Conservation (phyloP, 1,140 invertebrate genomes). For the Acromyrmex heyeri region DNA sequence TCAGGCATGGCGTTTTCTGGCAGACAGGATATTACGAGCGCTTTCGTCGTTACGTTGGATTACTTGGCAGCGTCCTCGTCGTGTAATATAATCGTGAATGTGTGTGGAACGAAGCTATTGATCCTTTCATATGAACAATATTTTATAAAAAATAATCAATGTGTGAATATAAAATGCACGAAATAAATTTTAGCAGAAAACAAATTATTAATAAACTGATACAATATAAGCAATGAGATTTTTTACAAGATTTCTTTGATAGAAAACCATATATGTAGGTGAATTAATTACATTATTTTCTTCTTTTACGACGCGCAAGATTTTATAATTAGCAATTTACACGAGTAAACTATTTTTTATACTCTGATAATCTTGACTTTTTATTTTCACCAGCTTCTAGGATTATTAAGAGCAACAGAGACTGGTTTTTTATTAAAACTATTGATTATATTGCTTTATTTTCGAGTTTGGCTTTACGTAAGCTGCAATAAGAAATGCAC, state of each 20-base stretch:
- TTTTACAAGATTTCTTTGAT: background rate
- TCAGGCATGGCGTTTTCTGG: slow-evolving; percentile 20
- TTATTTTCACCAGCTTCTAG: slow-evolving; percentile 22
- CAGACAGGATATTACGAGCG: slow-evolving; percentile 31
- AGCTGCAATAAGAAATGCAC: background rate
- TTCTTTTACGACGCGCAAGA: background rate
- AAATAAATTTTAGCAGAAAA: background rate
- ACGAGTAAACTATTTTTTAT: background rate
- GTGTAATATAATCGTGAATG: slow-evolving; percentile 35
- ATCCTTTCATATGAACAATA: slow-evolving; percentile 23
- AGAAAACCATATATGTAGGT: background rate
- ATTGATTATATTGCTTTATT: slow-evolving; percentile 4
- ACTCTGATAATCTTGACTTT: background rate
- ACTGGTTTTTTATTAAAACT: background rate
- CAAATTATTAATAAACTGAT: slow-evolving; percentile 2
- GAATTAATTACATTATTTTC: slow-evolving; percentile 5
- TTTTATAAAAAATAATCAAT: background rate
- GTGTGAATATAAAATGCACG: background rate
- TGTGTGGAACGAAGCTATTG: slow-evolving; percentile 16
- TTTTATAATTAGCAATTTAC: slow-evolving; percentile 26
- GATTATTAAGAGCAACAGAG: background rate
- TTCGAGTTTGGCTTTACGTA: background rate
- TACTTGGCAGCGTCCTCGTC: slow-evolving; percentile 32
- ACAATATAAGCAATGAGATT: background rate
- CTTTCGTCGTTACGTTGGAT: slow-evolving; percentile 24